Conservation (phyloP, 2,888 invertebrate species). For the Ptilodon capucinus region DNA sequence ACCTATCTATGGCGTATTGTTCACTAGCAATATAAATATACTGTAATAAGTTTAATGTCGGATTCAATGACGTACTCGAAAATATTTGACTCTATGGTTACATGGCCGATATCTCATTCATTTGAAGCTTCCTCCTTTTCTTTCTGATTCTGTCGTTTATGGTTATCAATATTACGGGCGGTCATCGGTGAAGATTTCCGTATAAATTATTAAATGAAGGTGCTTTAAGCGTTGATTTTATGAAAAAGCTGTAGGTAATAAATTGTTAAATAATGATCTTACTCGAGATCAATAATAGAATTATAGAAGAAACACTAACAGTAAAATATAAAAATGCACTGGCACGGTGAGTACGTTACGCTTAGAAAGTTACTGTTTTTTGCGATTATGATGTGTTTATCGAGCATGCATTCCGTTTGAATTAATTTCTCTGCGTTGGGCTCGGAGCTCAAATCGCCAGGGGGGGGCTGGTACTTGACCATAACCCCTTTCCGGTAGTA, state of each 20-base stretch:
- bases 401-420: constrained; percentile 36
- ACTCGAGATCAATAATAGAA: constrained; percentile 99
- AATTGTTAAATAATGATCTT: constrained; percentile 91
- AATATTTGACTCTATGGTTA: constrained; percentile 50
- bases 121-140: constrained; percentile 73
- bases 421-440: constrained; percentile 29
- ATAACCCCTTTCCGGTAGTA: constrained; percentile 68
- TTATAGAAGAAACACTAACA: constrained; percentile 97
- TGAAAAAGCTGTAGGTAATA: constrained; percentile 80
- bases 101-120: constrained; percentile 70
- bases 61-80: background rate
- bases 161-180: constrained; percentile 71
- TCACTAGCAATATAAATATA: no score
- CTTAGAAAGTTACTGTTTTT: constrained; percentile 79
- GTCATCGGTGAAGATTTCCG: constrained; percentile 73
- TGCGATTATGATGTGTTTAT: constrained; percentile 54
- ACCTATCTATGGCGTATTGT: no score
- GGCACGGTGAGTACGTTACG: constrained; percentile 93
- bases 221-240: constrained; percentile 81
- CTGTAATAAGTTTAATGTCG: background rate
- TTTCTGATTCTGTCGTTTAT: constrained; percentile 71
- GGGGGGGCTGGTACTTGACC: constrained; percentile 47
- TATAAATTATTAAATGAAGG: constrained; percentile 80
- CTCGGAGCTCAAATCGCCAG: constrained; percentile 31
- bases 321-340: constrained; percentile 98